phyloP scores from a whole-genome alignment of 2,888 invertebrate genomes.

The Drosophila affinis region DNA sequence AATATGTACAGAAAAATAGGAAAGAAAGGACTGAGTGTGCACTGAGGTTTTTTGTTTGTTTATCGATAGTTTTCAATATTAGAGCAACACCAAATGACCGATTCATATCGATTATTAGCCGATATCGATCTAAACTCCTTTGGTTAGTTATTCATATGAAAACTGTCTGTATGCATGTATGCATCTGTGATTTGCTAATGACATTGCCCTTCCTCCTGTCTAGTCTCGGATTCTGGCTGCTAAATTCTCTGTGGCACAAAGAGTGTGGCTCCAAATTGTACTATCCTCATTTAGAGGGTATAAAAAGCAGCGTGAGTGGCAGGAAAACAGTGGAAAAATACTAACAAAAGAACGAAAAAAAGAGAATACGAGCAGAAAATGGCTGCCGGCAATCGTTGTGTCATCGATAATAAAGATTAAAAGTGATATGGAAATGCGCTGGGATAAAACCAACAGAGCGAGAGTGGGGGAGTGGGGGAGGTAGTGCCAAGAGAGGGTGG shows the following conservation, averaged over 20 bases:
- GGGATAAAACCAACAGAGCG: background rate
- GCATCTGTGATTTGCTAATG: no score
- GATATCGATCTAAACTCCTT: no score
- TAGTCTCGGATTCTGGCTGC: no score
- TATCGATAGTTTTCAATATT: no score
- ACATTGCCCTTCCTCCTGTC: background rate
- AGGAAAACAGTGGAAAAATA: background rate
- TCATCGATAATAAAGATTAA: slow-evolving; percentile 76
- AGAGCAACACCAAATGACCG: no score
- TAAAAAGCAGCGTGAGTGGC: background rate
- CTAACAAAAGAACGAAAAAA: slow-evolving; percentile 15
- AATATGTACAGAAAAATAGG: background rate
- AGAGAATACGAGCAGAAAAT: slow-evolving; percentile 23
- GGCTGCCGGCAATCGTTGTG: slow-evolving; percentile 71
- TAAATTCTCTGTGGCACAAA: no score
- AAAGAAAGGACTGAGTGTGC: background rate
- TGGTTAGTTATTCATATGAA: no score
- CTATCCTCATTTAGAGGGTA: background rate
- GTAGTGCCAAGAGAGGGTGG: slow-evolving; percentile 3
- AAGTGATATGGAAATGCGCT: slow-evolving; percentile 32
- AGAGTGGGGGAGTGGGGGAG: background rate
- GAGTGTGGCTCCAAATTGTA: background rate
- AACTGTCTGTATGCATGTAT: no score
- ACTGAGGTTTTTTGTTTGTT: background rate
- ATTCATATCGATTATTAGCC: no score